Evolutionary conservation across 2,888 invertebrate genomes (phyloP), one percentile per base, ranked within the genome.

Genomic region (Hololepta plana): DNA sequence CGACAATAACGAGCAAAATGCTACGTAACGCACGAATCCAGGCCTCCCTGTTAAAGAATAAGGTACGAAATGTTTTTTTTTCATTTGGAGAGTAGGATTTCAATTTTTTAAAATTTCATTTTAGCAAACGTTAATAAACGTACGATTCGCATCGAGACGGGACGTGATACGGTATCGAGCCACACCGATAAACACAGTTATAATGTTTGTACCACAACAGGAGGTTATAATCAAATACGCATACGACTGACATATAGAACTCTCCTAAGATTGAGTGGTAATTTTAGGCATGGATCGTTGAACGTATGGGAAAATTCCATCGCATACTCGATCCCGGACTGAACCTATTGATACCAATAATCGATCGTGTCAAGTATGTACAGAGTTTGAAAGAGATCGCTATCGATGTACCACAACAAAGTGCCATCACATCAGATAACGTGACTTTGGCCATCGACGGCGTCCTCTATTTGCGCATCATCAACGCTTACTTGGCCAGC

Each of bases 131-230:
- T n/a, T n/a, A n/a, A n/a, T n/a, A n/a, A n/a, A n/a, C n/a, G n/a
- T n/a, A n/a, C n/a, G n/a, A n/a, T n/a, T n/a, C n/a, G n/a, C n/a
- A n/a, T n/a, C n/a, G n/a, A n/a, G n/a, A n/a, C n/a, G n/a, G n/a
- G n/a, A n/a, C n/a, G n/a, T n/a, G n/a, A n/a, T n/a, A n/a, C n/a
- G n/a, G n/a, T n/a, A n/a, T n/a, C n/a, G n/a, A n/a, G n/a, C 67
- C 10, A 79, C 79, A 5, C 90, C 91, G 1, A 55, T 88, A 22
- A 98, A 98, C 58, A 93, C 93, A 4, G 60, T 87, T 33, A 59
- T 98, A 29, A 76, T 95, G 73, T 98, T 98, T 63, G 98, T 98
- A 12, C 98, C 98, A 3, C 96, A 98, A 54, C 98, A 99, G 65
- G 95, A 98, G 70, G 90, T 81, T 56, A 43, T 30, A 3, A n/a